phyloP scores from a whole-genome alignment of 2,113 vertebrate species.

The Ceyx cyanopectus region DNA sequence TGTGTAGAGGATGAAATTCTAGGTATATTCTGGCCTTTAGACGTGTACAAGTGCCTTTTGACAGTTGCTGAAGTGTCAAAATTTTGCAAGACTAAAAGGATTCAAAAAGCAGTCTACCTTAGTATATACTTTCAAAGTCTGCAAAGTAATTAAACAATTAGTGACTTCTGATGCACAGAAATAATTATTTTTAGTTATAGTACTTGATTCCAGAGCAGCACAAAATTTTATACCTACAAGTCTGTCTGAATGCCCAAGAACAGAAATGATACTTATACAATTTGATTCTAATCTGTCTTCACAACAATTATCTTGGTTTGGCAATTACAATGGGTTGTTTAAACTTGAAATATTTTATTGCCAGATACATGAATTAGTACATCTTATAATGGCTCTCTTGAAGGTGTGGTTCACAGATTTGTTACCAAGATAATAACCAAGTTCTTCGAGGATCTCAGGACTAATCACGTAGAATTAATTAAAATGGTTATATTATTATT shows the following conservation, averaged over 20 bases:
- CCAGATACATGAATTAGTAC: accelerated
- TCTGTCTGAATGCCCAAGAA: neutral
- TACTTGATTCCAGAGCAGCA: neutral
- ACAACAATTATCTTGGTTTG: neutral
- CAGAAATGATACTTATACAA: neutral
- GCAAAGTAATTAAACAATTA: neutral
- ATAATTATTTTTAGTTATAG: neutral
- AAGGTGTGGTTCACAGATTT: neutral
- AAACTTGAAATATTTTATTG: neutral
- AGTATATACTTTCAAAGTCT: neutral
- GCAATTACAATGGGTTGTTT: neutral
- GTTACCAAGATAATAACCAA: neutral
- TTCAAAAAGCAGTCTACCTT: neutral
- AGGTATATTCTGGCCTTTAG: neutral
- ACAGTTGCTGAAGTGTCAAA: neutral
- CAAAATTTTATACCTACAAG: neutral
- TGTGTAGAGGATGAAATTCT: neutral
- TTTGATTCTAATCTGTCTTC: neutral
- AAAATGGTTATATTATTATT: neutral
- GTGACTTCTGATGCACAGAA: neutral
- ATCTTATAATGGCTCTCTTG: neutral
- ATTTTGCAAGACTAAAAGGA: neutral
- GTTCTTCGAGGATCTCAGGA: neutral
- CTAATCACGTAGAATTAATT: neutral
- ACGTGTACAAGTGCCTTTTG: neutral